phyloP scores from a whole-genome alignment of 2,113 vertebrate genomes.

The Megaceryle torquata region DNA sequence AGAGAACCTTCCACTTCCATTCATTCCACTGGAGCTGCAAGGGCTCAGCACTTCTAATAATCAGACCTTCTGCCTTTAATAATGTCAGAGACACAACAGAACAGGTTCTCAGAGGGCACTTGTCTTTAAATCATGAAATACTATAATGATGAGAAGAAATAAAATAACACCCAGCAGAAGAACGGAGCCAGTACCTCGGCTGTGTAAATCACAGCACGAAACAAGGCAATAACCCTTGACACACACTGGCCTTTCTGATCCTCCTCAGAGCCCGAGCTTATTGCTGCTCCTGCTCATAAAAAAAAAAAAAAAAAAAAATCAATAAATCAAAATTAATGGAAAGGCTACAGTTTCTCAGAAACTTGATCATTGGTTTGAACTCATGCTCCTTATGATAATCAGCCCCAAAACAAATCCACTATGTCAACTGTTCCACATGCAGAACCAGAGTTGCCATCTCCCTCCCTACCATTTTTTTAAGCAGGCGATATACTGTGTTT shows the following conservation, averaged over 20 bases:
- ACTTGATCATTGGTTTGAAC: background rate
- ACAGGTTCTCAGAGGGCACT: background rate
- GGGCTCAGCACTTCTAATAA: constrained; percentile 4
- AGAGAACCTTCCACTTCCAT: constrained; percentile 26
- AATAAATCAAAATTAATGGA: constrained; percentile 43
- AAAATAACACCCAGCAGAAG: constrained; percentile 5
- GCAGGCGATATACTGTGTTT: background rate
- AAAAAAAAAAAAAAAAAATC: background rate
- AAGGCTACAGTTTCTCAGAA: background rate
- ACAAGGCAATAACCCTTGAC: constrained; percentile 39
- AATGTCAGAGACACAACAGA: background rate
- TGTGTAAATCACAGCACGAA: constrained; percentile 16
- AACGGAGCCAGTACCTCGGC: background rate
- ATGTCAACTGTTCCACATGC: background rate
- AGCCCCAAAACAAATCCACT: background rate
- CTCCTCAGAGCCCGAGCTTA: constrained; percentile 16
- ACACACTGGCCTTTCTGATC: constrained; percentile 7
- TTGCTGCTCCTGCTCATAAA: constrained; percentile 16
- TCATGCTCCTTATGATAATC: background rate
- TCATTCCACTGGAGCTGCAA: constrained; percentile 7
- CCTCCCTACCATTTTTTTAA: background rate
- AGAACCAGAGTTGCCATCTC: background rate
- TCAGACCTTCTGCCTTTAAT: background rate
- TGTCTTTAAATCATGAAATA: constrained; percentile 47
- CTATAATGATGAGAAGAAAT: constrained; percentile 30